phyloP scores from a whole-genome alignment of 2,888 invertebrate species.

The Notodonta dromedarius region DNA sequence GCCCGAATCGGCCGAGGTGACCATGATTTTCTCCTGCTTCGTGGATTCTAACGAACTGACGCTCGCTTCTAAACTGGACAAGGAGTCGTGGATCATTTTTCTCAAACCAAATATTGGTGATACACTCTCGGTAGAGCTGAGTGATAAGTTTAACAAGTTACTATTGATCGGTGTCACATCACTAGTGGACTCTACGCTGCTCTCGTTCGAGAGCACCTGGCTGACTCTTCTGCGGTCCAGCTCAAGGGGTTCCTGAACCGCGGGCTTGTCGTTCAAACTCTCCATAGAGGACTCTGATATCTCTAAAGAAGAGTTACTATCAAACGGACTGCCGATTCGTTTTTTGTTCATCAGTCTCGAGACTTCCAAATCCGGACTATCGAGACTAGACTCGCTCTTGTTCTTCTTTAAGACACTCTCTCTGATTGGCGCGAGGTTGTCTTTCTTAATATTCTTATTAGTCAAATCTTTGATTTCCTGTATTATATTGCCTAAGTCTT shows the following conservation, averaged over 20 bases:
- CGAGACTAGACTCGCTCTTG: slow-evolving; percentile 80
- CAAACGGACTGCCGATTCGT: slow-evolving; percentile 66
- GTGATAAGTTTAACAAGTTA: slow-evolving; percentile 68
- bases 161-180: slow-evolving; percentile 71
- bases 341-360: slow-evolving; percentile 77
- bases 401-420: slow-evolving; percentile 79
- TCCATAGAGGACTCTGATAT: slow-evolving; percentile 81
- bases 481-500: slow-evolving; percentile 73
- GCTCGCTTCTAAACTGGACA: slow-evolving; percentile 79
- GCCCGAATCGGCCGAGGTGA: slow-evolving; percentile 78
- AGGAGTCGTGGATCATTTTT: slow-evolving; percentile 73
- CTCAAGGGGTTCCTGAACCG: slow-evolving; percentile 54
- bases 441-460: slow-evolving; percentile 46
- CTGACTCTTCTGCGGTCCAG: slow-evolving; percentile 68
- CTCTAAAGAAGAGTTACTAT: slow-evolving; percentile 77
- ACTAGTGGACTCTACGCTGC: slow-evolving; percentile 74
- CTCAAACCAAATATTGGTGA: slow-evolving; percentile 75
- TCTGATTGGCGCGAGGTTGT: slow-evolving; percentile 66
- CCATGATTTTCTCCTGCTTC: slow-evolving; percentile 70
- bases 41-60: slow-evolving; percentile 78
- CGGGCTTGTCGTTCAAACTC: slow-evolving; percentile 67
- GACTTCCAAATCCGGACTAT: slow-evolving; percentile 80
- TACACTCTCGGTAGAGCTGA: slow-evolving; percentile 79
- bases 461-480: slow-evolving; percentile 70
- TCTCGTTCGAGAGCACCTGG: slow-evolving; percentile 63